phyloP scores from a whole-genome alignment of 1,140 invertebrate species.

The Drosophila lacteicornis region DNA sequence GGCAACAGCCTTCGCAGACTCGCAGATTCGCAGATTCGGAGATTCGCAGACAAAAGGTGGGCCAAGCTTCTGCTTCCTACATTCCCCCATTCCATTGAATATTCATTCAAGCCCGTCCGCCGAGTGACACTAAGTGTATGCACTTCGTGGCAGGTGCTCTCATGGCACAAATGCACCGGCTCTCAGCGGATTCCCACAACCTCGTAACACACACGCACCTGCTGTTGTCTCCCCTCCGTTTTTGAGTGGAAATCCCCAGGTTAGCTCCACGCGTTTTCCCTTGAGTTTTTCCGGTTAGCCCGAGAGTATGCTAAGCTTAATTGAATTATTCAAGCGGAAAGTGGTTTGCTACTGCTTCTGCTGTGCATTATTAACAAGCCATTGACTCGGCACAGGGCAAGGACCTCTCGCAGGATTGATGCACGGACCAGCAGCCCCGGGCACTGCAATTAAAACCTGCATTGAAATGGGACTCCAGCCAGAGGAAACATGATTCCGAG shows the following conservation, averaged over 20 bases:
- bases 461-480: constrained; percentile 42
- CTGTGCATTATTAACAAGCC: constrained; percentile 49
- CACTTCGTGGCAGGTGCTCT: constrained; percentile 41
- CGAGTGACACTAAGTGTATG: constrained; percentile 51
- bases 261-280: neutral
- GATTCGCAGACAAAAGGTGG: constrained; percentile 36
- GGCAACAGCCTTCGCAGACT: constrained; percentile 55
- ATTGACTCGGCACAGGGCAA: constrained; percentile 34
- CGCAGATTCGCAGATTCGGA: neutral
- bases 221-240: constrained; percentile 4
- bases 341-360: constrained; percentile 18
- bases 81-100: constrained; percentile 63
- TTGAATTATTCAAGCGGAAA: constrained; percentile 37
- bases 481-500: neutral
- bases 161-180: constrained; percentile 40
- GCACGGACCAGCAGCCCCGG: constrained; percentile 9
- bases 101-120: constrained; percentile 58
- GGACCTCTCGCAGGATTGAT: constrained; percentile 30
- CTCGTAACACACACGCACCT: constrained; percentile 32
- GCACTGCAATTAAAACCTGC: constrained; percentile 59
- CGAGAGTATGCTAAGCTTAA: constrained; percentile 39
- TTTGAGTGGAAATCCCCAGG: constrained; percentile 10
- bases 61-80: constrained; percentile 61
- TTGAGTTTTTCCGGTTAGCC: constrained; percentile 20
- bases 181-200: constrained; percentile 43